Conservation (phyloP, 2,888 invertebrate species). For the Leptopilina myrica region DNA sequence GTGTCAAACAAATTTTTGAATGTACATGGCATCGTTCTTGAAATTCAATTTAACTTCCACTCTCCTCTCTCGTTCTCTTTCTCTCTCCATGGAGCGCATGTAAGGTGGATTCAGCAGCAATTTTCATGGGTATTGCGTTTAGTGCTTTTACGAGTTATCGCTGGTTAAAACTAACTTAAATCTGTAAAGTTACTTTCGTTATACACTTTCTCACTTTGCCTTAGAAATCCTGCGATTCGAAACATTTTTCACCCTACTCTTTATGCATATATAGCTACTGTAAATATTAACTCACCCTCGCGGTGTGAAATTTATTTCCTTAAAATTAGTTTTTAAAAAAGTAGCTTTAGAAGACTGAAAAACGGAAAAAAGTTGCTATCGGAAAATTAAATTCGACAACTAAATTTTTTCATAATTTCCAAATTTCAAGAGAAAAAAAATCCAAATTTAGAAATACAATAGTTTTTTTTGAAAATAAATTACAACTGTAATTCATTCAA, state of each 20-base stretch:
- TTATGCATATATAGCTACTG: neutral
- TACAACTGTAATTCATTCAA: too few species aligned
- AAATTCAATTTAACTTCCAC: conserved; percentile 39
- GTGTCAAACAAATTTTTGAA: conserved; percentile 22
- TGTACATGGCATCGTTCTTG: neutral
- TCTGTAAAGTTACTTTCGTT: neutral
- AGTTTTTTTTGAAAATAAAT: too few species aligned
- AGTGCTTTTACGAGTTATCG: conserved; percentile 1
- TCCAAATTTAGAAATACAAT: too few species aligned
- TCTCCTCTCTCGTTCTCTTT: neutral
- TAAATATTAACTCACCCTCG: neutral
- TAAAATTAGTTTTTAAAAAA: too few species aligned
- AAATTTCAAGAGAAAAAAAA: too few species aligned
- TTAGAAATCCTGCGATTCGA: neutral
- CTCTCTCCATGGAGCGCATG: conserved; percentile 7
- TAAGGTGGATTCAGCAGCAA: conserved; percentile 25
- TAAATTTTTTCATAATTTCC: too few species aligned
- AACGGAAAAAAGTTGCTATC: too few species aligned
- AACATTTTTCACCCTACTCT: neutral
- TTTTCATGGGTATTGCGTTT: conserved; percentile 33
- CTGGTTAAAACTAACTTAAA: conserved; percentile 11
- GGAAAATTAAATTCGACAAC: too few species aligned
- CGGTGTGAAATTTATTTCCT: neutral
- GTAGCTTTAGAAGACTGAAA: too few species aligned
- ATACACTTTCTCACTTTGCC: neutral